phyloP scores from a whole-genome alignment of 1,140 invertebrate species.

The Bombus balteatus region DNA sequence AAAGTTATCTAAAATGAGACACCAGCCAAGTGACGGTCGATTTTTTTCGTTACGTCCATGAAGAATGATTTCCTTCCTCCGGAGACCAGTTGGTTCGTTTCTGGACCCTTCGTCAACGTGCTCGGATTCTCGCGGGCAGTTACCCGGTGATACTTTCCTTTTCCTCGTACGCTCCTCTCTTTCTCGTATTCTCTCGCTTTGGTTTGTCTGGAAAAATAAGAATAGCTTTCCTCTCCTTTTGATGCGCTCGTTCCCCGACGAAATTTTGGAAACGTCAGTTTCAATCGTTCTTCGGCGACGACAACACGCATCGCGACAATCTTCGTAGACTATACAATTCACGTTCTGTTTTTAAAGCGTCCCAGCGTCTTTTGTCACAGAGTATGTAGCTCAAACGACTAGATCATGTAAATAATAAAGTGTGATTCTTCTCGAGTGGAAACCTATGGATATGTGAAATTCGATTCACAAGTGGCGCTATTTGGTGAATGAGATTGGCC shows the following conservation, averaged over 20 bases:
- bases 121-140: conserved; percentile 30
- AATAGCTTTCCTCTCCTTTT: conserved; percentile 42
- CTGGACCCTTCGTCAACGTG: conserved; percentile 49
- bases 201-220: conserved; percentile 41
- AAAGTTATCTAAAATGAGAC: too few species aligned
- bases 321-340: too few species aligned
- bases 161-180: not conserved
- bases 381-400: not conserved
- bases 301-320: not conserved
- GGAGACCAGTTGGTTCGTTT: conserved; percentile 36
- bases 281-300: conserved; percentile 2
- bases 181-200: not conserved
- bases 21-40: not conserved
- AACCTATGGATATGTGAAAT: not conserved
- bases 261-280: conserved; percentile 23
- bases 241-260: not conserved
- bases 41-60: not conserved
- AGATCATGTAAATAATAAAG: not conserved
- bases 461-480: not conserved
- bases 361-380: not conserved
- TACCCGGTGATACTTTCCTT: conserved; percentile 42
- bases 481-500: not conserved
- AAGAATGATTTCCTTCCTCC: not conserved
- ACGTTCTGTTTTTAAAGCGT: not conserved
- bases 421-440: not conserved